These are phyloP conservation scores for Rhynchomys soricoides DNA, from an alignment of 2,113 vertebrate genomes.

Conservation along the genomic window DNA sequence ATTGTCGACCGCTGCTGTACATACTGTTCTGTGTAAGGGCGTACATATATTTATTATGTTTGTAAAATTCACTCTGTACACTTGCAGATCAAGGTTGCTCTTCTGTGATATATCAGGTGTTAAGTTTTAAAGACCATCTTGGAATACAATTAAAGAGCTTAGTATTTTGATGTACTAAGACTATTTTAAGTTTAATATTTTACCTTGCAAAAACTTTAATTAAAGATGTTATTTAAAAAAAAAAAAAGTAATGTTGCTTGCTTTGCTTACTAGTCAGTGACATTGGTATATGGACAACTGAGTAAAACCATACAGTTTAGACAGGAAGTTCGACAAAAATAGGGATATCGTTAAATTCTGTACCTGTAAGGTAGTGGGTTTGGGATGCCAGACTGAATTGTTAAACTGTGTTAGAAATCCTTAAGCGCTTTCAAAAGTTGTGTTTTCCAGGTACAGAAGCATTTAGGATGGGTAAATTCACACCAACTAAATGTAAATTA, in stretches of 20 bases:
- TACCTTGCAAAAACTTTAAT: slow-evolving; percentile 95
- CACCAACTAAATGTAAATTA: slow-evolving; percentile 61
- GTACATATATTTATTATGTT: slow-evolving; percentile 94
- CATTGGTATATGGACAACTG: slow-evolving; percentile 46
- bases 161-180: slow-evolving; percentile 94
- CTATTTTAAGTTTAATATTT: slow-evolving; percentile 94
- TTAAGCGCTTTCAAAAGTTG: slow-evolving; percentile 55
- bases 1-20: slow-evolving; percentile 93
- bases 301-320: slow-evolving; percentile 65
- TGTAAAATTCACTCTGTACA: slow-evolving; percentile 92
- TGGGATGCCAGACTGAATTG: slow-evolving; percentile 56
- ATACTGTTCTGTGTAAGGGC: slow-evolving; percentile 92
- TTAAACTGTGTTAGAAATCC: slow-evolving; percentile 40
- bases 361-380: slow-evolving; percentile 39
- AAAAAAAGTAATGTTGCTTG: slow-evolving; percentile 85
- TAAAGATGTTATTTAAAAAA: slow-evolving; percentile 94
- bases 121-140: slow-evolving; percentile 91
- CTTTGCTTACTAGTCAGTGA: slow-evolving; percentile 73
- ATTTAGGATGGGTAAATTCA: slow-evolving; percentile 54
- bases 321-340: slow-evolving; percentile 58
- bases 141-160: slow-evolving; percentile 92
- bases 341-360: slow-evolving; percentile 16
- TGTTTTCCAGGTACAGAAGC: slow-evolving; percentile 58
- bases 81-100: slow-evolving; percentile 92
- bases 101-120: slow-evolving; percentile 91